These are phyloP conservation scores for Pica pica DNA, from an alignment of 2,113 vertebrate species.

Conservation along the genomic window DNA sequence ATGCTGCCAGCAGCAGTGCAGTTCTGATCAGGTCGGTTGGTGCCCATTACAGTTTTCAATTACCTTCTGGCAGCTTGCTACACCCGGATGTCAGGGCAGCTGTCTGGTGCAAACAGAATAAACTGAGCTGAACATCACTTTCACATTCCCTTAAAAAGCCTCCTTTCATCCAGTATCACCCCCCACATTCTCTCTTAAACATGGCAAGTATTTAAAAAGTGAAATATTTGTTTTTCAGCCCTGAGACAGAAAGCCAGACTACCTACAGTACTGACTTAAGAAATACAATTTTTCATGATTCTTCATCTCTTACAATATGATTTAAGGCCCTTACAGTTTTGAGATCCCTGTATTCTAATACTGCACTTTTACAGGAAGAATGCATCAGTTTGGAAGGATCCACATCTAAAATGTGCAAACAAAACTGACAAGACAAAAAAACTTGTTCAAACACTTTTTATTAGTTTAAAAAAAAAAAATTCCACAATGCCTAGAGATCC, in stretches of 20 bases:
- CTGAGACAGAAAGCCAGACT: background rate
- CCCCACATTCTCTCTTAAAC: background rate
- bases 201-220: background rate
- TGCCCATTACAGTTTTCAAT: background rate
- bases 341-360: background rate
- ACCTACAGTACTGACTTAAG: background rate
- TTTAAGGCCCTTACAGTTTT: background rate
- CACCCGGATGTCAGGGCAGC: background rate
- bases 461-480: slow-evolving; percentile 42
- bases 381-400: background rate
- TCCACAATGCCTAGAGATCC: slow-evolving; percentile 6
- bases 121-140: background rate
- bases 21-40: background rate
- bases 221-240: background rate
- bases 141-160: background rate
- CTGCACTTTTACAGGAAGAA: background rate
- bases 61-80: background rate
- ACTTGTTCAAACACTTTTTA: slow-evolving; percentile 60
- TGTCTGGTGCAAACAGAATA: background rate
- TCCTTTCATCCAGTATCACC: accelerated
- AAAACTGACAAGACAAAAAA: background rate
- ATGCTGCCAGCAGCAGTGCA: background rate
- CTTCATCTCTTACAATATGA: background rate
- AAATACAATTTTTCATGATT: background rate
- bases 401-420: background rate